Conservation (phyloP, 1,140 invertebrate genomes). For the Ladona fulva region DNA sequence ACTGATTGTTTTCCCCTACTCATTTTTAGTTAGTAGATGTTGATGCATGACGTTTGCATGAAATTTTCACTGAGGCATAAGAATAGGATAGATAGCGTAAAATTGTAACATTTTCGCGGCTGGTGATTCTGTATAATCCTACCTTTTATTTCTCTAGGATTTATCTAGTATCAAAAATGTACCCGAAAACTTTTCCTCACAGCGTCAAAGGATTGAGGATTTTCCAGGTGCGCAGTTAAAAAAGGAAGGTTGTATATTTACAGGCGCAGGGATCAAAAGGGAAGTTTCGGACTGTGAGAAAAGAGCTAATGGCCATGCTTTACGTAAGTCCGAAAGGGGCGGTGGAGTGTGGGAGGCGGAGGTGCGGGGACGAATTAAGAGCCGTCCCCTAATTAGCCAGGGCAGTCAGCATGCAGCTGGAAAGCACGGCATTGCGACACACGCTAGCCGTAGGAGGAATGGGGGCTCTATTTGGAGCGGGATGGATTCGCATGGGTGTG, state of each 20-base stretch:
- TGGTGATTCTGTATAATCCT: too few relatives aligned
- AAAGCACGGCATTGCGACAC: slow-evolving; percentile 6
- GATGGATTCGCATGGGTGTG: not conserved
- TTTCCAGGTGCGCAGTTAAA: too few relatives aligned
- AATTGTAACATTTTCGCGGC: too few relatives aligned
- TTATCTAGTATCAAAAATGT: not conserved
- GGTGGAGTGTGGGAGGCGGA: not conserved
- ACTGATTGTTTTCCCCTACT: too few relatives aligned
- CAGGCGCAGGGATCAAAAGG: too few relatives aligned
- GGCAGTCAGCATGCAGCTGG: not conserved
- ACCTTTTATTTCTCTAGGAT: too few relatives aligned
- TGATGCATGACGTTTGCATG: too few relatives aligned
- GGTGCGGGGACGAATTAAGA: not conserved
- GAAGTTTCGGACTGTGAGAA: not conserved
- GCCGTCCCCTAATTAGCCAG: slow-evolving; percentile 1
- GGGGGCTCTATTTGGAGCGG: not conserved
- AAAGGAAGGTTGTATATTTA: too few relatives aligned
- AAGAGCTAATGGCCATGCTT: not conserved
- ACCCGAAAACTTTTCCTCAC: not conserved
- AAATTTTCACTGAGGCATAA: too few relatives aligned
- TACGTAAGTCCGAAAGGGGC: not conserved
- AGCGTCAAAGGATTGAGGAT: too few relatives aligned
- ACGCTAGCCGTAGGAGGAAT: not conserved
- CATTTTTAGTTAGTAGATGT: too few relatives aligned
- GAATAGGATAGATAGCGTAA: too few relatives aligned